Evolutionary conservation across 1,140 invertebrate genomes (phyloP), one percentile per base, ranked within the genome.

Genomic region (Drosophila athabasca): DNA sequence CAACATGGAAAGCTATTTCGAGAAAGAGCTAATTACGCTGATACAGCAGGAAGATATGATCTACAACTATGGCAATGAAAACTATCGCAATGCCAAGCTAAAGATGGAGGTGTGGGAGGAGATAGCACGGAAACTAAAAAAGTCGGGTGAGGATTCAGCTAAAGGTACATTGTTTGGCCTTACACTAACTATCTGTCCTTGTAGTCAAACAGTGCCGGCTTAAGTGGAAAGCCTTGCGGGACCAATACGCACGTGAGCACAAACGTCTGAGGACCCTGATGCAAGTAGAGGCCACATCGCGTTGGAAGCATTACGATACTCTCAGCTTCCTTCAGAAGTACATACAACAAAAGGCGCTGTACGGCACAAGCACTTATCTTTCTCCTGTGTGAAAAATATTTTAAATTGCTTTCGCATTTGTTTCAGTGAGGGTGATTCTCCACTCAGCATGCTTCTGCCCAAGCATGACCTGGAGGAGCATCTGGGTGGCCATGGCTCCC

Each of bases 281-380:
- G 26, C 65, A 89, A 50, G 55, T 75, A 7, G 81, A 91, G 17
- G 76, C 71, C 39, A 75, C 62, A 15, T 90, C 90, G 17, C 78
- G 87, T n/a, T 91, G 90, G 90, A 91, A 91, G 35, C 90, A 91
- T 44, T 91, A 91, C 26, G 90, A 91, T 39, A 90, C 90, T 0
- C 71, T 91, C 2, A 71, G 52, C n/a, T 91, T 91, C 57, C 62
- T 91, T 5, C 78, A 90, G 46, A 89, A 89, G 39, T 91, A 80
- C 51, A 91, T 91, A 39, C 90, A 90, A 58, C 83, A 91, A 53
- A 91, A 89, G 76, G 45, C 84, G 15, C 59, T 81, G 89, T 90
- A 83, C 81, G 53, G 13, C 13, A 8, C 15, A 3, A 17, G 24
- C 13, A 9, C 50, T 9, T 11, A 9, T 11, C 11, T 13, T 2